A percentile compares a stretch with the other conserved stretches of the same genome.
phyloP scores from a whole-genome alignment of 2,888 invertebrate genomes.

The Autographa pulchrina region DNA sequence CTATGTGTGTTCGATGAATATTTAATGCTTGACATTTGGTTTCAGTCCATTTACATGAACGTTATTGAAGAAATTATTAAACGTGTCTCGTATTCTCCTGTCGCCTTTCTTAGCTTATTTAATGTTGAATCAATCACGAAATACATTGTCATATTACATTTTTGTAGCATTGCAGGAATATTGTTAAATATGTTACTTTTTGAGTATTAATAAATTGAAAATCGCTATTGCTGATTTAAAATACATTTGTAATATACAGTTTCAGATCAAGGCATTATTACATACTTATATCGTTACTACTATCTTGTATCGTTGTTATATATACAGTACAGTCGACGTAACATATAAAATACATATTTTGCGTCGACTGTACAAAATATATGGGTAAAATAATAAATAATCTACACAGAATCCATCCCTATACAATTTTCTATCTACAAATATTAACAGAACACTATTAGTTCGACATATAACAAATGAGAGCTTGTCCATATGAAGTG shows the following conservation, averaged over 20 bases:
- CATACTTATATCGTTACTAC: too few species aligned
- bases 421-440: neutral
- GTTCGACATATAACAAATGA: neutral
- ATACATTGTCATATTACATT: neutral
- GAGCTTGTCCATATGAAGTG: constrained; percentile 5
- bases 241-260: too few species aligned
- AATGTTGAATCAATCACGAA: constrained; percentile 11
- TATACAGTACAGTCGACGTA: too few species aligned
- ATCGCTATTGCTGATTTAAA: too few species aligned
- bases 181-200: neutral
- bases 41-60: neutral
- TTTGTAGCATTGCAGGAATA: neutral
- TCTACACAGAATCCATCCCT: neutral
- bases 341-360: too few species aligned
- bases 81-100: neutral
- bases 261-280: too few species aligned
- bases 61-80: constrained; percentile 14
- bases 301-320: too few species aligned
- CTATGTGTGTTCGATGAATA: neutral
- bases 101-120: constrained; percentile 8
- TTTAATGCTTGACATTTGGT: neutral
- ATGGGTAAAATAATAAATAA: too few species aligned
- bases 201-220: neutral
- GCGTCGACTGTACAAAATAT: too few species aligned
- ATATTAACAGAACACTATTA: neutral